phyloP scores from a whole-genome alignment of 2,113 vertebrate species.

The Hypocryptadius cinnamomeus region DNA sequence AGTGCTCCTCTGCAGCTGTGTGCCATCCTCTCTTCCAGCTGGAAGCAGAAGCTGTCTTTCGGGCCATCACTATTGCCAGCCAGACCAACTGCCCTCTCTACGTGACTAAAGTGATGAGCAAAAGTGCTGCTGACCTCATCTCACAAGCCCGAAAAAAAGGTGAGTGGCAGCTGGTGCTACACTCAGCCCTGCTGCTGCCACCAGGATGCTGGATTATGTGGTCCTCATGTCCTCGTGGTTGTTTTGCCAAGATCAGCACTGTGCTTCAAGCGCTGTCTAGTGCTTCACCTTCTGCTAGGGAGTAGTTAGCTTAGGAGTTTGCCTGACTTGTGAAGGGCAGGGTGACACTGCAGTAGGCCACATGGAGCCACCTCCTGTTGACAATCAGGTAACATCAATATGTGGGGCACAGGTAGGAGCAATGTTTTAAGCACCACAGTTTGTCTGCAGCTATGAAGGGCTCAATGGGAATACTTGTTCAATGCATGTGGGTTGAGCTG shows the following conservation, averaged over 20 bases:
- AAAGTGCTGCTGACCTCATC: constrained; percentile 95
- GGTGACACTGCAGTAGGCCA: neutral
- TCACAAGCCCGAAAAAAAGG: constrained; percentile 97
- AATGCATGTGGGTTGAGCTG: rapidly evolving
- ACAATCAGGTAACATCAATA: neutral
- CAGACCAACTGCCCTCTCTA: constrained; percentile 98
- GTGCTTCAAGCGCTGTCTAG: neutral
- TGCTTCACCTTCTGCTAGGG: neutral
- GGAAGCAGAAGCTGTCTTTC: constrained; percentile 96
- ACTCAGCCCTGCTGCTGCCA: neutral
- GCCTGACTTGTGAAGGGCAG: neutral
- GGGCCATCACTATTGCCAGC: constrained; percentile 94
- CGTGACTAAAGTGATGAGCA: constrained; percentile 97
- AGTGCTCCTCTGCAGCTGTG: neutral
- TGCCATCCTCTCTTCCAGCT: constrained; percentile 69
- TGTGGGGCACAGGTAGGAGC: neutral
- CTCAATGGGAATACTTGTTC: neutral
- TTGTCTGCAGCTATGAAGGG: neutral
- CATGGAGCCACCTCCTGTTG: neutral
- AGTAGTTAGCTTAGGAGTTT: neutral
- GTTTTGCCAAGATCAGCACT: neutral
- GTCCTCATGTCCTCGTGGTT: neutral
- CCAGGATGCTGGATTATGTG: neutral
- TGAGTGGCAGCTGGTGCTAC: constrained; percentile 29
- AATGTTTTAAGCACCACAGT: neutral